phyloP scores from a whole-genome alignment of 2,888 invertebrate genomes.

The Schizotus pectinicornis region DNA sequence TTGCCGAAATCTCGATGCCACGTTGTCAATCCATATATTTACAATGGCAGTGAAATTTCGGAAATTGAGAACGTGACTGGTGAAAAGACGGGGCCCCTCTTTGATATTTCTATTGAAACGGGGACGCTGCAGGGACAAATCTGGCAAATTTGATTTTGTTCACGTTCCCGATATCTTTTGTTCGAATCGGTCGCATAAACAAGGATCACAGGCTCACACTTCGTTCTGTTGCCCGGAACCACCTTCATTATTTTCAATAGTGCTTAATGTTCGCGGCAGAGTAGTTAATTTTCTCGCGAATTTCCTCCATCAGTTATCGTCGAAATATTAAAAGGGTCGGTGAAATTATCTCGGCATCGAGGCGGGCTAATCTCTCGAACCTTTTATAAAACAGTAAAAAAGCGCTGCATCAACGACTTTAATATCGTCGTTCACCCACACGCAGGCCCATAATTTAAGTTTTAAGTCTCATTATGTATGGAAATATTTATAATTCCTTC shows the following conservation, averaged over 20 bases:
- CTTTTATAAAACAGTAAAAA: conserved; percentile 28
- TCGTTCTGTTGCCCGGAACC: too few species aligned
- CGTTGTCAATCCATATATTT: too few species aligned
- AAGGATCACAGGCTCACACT: too few species aligned
- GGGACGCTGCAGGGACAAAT: not conserved
- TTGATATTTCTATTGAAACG: too few species aligned
- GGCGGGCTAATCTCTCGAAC: conserved; percentile 18
- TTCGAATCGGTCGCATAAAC: too few species aligned
- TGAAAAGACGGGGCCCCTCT: too few species aligned
- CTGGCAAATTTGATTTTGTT: conserved; percentile 8
- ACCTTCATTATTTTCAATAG: not conserved
- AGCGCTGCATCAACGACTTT: conserved; percentile 25
- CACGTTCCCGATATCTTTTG: not conserved
- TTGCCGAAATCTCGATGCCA: too few species aligned
- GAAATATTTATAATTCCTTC: conserved; percentile 33
- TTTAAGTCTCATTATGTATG: conserved; percentile 34
- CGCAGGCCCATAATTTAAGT: conserved; percentile 27
- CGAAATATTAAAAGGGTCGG: conserved; percentile 24
- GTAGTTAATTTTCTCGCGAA: conserved; percentile 14
- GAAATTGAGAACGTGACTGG: too few species aligned
- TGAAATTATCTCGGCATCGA: conserved; percentile 21
- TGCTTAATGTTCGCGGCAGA: not conserved
- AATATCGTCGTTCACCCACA: conserved; percentile 29
- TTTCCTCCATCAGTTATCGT: conserved; percentile 17
- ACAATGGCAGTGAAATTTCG: too few species aligned